Evolutionary conservation across 2,888 invertebrate genomes (phyloP).

Genomic region (Dasysyrphus tricinctus): DNA sequence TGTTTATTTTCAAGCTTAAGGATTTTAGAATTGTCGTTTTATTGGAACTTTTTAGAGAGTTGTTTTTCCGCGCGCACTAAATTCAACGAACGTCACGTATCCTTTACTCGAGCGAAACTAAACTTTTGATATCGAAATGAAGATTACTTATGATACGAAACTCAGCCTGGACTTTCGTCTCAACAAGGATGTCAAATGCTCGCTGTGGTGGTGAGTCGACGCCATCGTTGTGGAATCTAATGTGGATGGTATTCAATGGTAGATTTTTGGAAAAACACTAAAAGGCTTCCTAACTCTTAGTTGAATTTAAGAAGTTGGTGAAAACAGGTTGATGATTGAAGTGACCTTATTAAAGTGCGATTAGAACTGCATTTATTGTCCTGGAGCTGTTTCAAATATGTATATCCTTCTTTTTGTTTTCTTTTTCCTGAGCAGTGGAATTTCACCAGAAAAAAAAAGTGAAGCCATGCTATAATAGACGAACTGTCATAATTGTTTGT

Average conservation of each 20-base stretch:
- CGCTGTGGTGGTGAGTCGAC: conserved; percentile 67
- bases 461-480: too few species aligned
- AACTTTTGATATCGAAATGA: conserved; percentile 64
- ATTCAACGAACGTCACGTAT: conserved; percentile 69
- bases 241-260: conserved; percentile 45
- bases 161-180: conserved; percentile 26
- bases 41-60: neutral
- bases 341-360: neutral
- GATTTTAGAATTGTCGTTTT: conserved; percentile 16
- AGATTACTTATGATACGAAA: conserved; percentile 66
- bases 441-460: neutral
- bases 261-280: neutral
- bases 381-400: neutral
- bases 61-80: conserved; percentile 55
- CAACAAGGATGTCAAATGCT: conserved; percentile 47
- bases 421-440: neutral
- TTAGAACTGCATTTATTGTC: neutral
- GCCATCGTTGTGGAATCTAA: conserved; percentile 41
- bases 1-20: conserved; percentile 19
- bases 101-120: conserved; percentile 74
- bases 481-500: neutral
- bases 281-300: conserved; percentile 44
- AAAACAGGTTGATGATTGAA: conserved; percentile 16
- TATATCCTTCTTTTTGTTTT: neutral
- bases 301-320: conserved; percentile 40